Evolutionary conservation across 2,888 invertebrate genomes (phyloP), one percentile per base, ranked within the genome.

Genomic region (Synanthedon formicaeformis): DNA sequence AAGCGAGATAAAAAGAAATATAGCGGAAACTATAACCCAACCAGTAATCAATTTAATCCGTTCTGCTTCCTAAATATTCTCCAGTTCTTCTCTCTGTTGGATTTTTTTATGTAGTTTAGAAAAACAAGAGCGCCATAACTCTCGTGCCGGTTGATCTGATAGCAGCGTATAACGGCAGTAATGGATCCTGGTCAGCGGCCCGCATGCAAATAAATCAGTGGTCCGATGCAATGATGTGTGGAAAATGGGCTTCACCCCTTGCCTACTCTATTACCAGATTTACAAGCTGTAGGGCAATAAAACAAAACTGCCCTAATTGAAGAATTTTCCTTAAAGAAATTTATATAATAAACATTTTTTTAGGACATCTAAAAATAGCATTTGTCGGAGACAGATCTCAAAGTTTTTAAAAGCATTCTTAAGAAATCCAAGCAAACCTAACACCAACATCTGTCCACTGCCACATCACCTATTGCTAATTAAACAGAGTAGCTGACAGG

Each of bases 201-300:
- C 87, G 86, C 88, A 88, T 87, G 88, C 88, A 87, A 88, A 88
- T 88, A 88, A 88, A 88, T 88, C 88, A 84, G 81, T 79, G 80
- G 74, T 77, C 83, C 81, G 73, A 87, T 86, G 88, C 88, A 88
- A 87, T 88, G 87, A 88, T 87, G 87, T 88, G 88, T 87, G 84
- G 83, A 86, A 80, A 88, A 88, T 88, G 84, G 82, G 73, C 67
- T 74, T 75, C 78, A 81, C 78, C 81, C 81, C 73, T 81, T 78
- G 73, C 78, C 68, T 58, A 58, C 54, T 11, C 49, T 18, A 16
- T 18, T 45, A n/a, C 45, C 11, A 8, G 13, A 45, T 45, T 45
- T 12, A 14, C 45, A n/a, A 45, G 14, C 45, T 45, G 14, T 14
- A 45, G 8, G 13, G 45, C 13, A 13, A 45, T 13, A 45, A 45